Evolutionary conservation across 1,140 invertebrate genomes (phyloP).

Genomic region (Cydia fagiglandana): DNA sequence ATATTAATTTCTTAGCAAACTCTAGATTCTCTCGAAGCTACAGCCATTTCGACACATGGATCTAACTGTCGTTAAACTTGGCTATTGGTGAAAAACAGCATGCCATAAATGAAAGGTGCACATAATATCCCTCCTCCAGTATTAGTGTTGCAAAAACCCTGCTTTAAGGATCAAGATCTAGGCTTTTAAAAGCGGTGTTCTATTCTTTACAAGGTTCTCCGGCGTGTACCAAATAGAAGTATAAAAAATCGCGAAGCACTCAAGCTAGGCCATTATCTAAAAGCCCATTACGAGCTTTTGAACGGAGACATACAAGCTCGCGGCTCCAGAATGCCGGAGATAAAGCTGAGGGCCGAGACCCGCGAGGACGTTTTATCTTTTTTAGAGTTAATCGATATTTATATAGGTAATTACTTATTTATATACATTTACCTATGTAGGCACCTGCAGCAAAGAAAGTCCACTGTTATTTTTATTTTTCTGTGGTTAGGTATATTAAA

Average conservation of each 20-base stretch:
- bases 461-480: no score
- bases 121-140: no score
- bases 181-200: not conserved
- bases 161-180: not conserved
- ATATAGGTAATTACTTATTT: not conserved
- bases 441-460: no score
- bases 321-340: not conserved
- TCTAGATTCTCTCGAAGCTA: no score
- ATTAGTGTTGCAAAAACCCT: no score
- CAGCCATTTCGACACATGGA: no score
- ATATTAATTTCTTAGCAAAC: no score
- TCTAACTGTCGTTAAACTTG: no score
- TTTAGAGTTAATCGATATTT: not conserved
- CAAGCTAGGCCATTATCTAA: not conserved
- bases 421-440: no score
- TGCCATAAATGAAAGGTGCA: no score
- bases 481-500: no score
- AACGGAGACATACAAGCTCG: not conserved
- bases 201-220: not conserved
- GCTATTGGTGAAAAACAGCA: no score
- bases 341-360: not conserved
- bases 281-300: not conserved
- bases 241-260: not conserved
- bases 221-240: not conserved
- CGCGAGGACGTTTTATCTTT: not conserved